phyloP scores from a whole-genome alignment of 2,888 invertebrate species.

The Ormyrus pomaceus region DNA sequence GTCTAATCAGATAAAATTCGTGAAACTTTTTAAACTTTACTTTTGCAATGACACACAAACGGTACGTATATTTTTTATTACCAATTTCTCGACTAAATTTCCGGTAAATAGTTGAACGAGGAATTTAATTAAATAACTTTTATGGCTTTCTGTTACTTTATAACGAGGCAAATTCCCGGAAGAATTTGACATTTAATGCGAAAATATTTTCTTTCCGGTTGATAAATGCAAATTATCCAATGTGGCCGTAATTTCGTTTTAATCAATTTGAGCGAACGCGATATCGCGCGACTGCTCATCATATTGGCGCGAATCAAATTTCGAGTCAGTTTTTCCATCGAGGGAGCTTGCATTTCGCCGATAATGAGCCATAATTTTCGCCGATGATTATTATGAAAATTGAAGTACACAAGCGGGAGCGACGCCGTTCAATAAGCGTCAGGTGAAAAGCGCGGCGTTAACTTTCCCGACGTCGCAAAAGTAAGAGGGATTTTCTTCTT shows the following conservation, averaged over 20 bases:
- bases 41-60: too few relatives aligned
- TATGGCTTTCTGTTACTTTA: too few relatives aligned
- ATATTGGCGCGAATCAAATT: constrained; percentile 26
- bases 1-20: too few relatives aligned
- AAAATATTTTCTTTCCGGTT: background rate
- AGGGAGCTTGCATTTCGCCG: background rate
- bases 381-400: constrained; percentile 49
- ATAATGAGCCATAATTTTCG: constrained; percentile 40
- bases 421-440: constrained; percentile 3
- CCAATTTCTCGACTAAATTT: too few relatives aligned
- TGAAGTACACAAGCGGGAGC: constrained; percentile 23
- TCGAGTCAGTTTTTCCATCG: constrained; percentile 2
- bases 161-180: too few relatives aligned
- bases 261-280: background rate
- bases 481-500: constrained; percentile 34
- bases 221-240: too few relatives aligned
- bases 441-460: constrained; percentile 26
- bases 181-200: background rate
- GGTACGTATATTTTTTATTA: too few relatives aligned
- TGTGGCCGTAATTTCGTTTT: background rate
- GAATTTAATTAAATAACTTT: too few relatives aligned
- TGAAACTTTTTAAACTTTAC: too few relatives aligned
- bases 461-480: constrained; percentile 14
- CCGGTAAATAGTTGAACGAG: too few relatives aligned
- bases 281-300: background rate